A percentile compares a stretch with the other conserved stretches of the same genome.
These are phyloP conservation scores for Brachionus rubens DNA, from an alignment of 1,140 invertebrate species.

Conservation along the genomic window DNA sequence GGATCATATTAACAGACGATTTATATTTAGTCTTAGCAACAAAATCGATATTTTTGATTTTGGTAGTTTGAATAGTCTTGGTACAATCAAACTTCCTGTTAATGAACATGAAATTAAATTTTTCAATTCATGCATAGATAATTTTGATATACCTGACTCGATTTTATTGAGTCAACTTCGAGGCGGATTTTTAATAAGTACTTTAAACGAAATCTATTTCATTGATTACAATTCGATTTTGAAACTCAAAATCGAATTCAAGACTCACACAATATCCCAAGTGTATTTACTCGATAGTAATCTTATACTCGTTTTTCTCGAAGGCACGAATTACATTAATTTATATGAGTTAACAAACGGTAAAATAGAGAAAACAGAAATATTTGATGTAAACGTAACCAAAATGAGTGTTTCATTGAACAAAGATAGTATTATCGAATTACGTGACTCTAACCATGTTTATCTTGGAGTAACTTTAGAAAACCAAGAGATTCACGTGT, in stretches of 20 bases:
- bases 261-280: too few species aligned
- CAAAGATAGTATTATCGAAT: too few species aligned
- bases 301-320: too few species aligned
- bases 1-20: not conserved
- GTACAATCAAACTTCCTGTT: not conserved
- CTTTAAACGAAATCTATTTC: not conserved
- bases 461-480: too few species aligned
- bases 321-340: too few species aligned
- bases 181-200: not conserved
- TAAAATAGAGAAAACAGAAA: too few species aligned
- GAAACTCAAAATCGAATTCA: not conserved
- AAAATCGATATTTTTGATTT: not conserved
- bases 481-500: too few species aligned
- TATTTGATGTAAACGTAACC: too few species aligned
- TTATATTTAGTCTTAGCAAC: conserved; percentile 41
- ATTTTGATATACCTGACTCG: not conserved
- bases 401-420: too few species aligned
- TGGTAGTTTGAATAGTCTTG: not conserved
- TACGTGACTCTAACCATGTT: too few species aligned
- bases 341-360: too few species aligned
- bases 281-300: too few species aligned
- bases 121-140: not conserved
- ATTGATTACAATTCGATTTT: not conserved
- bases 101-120: not conserved
- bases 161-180: not conserved